Conservation (phyloP, 64 coral and sea anemone genomes). For the Astreopora myriophthalma region DNA sequence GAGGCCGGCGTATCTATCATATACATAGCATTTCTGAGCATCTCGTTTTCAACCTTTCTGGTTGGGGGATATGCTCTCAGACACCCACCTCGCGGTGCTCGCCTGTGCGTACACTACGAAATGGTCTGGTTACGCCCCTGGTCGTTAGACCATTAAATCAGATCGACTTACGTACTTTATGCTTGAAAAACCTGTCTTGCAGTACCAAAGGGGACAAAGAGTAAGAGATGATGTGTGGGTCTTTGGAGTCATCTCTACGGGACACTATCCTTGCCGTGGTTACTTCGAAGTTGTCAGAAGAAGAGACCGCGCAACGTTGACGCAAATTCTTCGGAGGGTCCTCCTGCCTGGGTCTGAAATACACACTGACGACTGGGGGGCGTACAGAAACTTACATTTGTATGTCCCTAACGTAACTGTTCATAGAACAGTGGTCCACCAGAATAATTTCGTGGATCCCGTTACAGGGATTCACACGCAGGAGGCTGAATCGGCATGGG, state of each 20-base stretch:
- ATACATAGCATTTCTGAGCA: too few species aligned
- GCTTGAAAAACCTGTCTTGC: neutral
- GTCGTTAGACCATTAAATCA: too few species aligned
- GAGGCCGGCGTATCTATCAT: too few species aligned
- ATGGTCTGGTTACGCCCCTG: too few species aligned
- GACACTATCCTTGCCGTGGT: neutral
- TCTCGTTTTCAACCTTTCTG: too few species aligned
- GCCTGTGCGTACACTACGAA: too few species aligned
- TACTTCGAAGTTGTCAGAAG: neutral
- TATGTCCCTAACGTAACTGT: too few species aligned
- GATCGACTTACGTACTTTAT: neutral
- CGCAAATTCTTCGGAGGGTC: neutral
- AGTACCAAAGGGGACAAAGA: neutral
- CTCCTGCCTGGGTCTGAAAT: neutral
- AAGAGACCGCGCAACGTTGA: neutral
- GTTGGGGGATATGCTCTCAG: too few species aligned
- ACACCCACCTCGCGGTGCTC: too few species aligned
- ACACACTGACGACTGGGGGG: neutral
- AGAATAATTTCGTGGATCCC: too few species aligned
- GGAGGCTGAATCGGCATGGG: neutral
- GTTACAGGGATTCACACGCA: neutral
- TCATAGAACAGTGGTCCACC: too few species aligned
- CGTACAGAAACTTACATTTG: neutral
- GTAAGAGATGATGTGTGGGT: neutral
- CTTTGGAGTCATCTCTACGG: conserved; percentile 7